A percentile compares a stretch with the other conserved stretches of the same genome.
Conservation (phyloP, 2,113 vertebrate genomes). For the human region GRCh38 chr3:16962501-16963000, state of each 20-base stretch:
- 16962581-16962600: conserved; percentile 32
- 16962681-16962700: conserved; percentile 29
- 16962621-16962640: conserved; percentile 54
- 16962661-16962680: neutral
- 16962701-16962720: neutral
- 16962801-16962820: neutral
- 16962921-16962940: neutral
- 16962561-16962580: conserved; percentile 57
- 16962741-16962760: neutral
- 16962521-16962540: conserved; percentile 75
- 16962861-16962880: neutral
- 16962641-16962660: conserved; percentile 8
- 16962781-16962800: neutral
- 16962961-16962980: neutral
- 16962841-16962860: neutral
- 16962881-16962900: too few relatives aligned
- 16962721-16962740: neutral
- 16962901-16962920: neutral
- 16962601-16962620: conserved; percentile 53
- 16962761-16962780: neutral
- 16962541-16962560: conserved; percentile 56
- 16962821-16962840: neutral
- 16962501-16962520: conserved; percentile 74
- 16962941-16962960: neutral
- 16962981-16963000: neutral